Conservation (phyloP, 1,140 invertebrate genomes). For the Solen grandis region DNA sequence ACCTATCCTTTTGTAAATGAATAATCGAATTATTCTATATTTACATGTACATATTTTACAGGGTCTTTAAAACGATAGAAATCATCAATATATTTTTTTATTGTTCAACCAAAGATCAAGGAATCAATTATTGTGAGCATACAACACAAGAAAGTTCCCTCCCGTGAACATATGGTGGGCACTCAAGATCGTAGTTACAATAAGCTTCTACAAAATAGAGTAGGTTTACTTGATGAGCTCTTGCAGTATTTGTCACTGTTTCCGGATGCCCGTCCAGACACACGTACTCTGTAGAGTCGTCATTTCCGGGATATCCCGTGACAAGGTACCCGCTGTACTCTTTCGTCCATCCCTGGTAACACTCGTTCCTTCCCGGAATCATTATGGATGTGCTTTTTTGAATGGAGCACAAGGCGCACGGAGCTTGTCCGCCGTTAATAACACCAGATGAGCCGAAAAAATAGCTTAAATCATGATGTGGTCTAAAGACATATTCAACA, state of each 20-base stretch:
- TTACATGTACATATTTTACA: no score
- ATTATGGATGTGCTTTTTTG: not conserved
- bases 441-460: not conserved
- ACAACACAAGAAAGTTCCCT: not conserved
- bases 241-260: not conserved
- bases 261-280: slow-evolving; percentile 5
- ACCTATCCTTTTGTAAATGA: no score
- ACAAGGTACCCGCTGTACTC: slow-evolving; percentile 1
- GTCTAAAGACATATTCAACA: slow-evolving; percentile 3
- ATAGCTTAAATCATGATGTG: not conserved
- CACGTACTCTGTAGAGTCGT: not conserved
- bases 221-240: not conserved
- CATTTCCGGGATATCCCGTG: not conserved
- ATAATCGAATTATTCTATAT: no score
- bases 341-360: slow-evolving; percentile 11
- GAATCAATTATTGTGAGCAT: no score
- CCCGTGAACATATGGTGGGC: not conserved
- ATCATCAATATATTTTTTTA: no score
- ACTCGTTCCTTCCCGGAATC: not conserved
- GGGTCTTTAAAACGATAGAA: no score
- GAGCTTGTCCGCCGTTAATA: not conserved
- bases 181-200: not conserved
- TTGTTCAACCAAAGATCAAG: no score
- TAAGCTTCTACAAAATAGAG: slow-evolving; percentile 5
- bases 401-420: not conserved